phyloP scores from a whole-genome alignment of 2,797 vertebrate genomes.

The Acrossocheilus wenchowensis region DNA sequence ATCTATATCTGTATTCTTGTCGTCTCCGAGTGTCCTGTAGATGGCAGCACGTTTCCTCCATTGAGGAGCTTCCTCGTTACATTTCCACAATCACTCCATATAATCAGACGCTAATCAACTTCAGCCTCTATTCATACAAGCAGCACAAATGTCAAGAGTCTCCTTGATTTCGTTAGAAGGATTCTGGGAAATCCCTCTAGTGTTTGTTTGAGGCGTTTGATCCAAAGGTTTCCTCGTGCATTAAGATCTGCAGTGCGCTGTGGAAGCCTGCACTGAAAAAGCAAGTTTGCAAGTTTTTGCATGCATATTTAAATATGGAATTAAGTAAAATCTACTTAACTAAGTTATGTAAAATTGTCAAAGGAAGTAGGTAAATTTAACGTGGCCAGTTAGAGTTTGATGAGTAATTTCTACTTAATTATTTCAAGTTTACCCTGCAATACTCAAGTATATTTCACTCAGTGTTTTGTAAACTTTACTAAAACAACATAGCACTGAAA shows the following conservation, averaged over 20 bases:
- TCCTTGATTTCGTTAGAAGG: conserved; percentile 3
- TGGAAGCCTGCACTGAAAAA: neutral
- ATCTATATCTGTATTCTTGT: neutral
- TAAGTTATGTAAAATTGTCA: too few relatives aligned
- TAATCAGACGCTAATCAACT: neutral
- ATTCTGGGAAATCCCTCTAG: neutral
- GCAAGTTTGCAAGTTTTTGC: too few relatives aligned
- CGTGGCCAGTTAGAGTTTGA: too few relatives aligned
- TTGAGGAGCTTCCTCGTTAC: neutral
- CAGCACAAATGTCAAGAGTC: neutral
- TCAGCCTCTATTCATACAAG: neutral
- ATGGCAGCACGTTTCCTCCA: neutral
- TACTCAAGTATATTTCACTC: too few relatives aligned
- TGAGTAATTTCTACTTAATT: too few relatives aligned
- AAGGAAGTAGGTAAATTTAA: too few relatives aligned
- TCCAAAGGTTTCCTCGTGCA: conserved; percentile 17
- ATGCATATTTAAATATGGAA: too few relatives aligned
- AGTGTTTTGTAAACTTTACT: too few relatives aligned
- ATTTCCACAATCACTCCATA: neutral
- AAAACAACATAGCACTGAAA: too few relatives aligned
- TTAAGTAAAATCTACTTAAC: too few relatives aligned
- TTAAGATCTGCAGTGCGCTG: conserved; percentile 4
- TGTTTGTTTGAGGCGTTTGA: neutral
- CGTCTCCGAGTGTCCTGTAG: neutral
- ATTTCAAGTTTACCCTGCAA: too few relatives aligned